Evolutionary conservation across 2,888 invertebrate genomes (phyloP), one percentile per base, ranked within the genome.

Genomic region (Atethmia centrago): DNA sequence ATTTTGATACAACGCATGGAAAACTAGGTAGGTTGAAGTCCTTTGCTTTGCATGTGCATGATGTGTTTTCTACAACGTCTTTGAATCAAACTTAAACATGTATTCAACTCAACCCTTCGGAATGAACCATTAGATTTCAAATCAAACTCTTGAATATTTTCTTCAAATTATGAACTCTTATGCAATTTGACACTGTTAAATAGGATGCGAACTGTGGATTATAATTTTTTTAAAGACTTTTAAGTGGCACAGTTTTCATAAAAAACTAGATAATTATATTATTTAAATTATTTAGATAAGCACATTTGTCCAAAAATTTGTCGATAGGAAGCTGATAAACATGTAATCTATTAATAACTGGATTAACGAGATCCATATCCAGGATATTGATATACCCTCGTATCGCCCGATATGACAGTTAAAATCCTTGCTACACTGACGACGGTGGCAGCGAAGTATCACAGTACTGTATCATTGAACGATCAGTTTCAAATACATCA

Each of bases 1-100:
- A 92, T 66, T 93, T 92, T 85, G 76, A 84, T 49, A 85, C 91
- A 0, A 62, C 88, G n/a, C 93, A 94, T 84, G 93, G 93, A 70
- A 73, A 83, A 79, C 88, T 88, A 67, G 91, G 90, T 91, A 84
- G 75, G 85, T 79, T 49, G 14, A 45, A 19, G 14, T 59, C 45
- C 7, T 21, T 63, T 64, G 16, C 5, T n/a, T 61, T 2, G 28
- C 21, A 45, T 28, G 21, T 45, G 45, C 8, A 25, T 45, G 12
- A 28, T 25, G 0, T 25, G 0, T 19, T 61, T 19, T 45, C 19
- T 25, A 42, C 19, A 42, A 12, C 42, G n/a, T n/a, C n/a, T n/a
- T n/a, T n/a, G n/a, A n/a, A n/a, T n/a, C n/a, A n/a, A n/a, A n/a
- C n/a, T 28, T 5, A 42, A 1, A 42, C 16, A 21, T 28, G 2